Percentiles rank a stretch among this genome's conserved stretches.
These are phyloP conservation scores for Nysson spinosus DNA, from an alignment of 2,888 invertebrate genomes.

Conservation along the genomic window DNA sequence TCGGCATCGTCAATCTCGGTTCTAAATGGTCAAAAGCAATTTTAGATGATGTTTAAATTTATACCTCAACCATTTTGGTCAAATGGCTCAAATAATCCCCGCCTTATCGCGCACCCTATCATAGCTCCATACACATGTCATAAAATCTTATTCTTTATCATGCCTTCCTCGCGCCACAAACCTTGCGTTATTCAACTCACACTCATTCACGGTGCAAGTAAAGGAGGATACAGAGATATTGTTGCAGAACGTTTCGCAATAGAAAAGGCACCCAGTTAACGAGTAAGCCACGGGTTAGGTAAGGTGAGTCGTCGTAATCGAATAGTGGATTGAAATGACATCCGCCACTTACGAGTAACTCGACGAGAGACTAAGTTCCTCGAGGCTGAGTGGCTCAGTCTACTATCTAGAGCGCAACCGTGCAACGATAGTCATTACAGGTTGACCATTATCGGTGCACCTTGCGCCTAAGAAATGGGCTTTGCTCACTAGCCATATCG, in stretches of 20 bases:
- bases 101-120: no score
- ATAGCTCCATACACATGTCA: no score
- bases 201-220: no score
- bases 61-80: no score
- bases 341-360: constrained; percentile 65
- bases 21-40: no score
- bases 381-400: constrained; percentile 39
- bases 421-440: constrained; percentile 47
- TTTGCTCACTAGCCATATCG: constrained; percentile 42
- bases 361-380: constrained; percentile 56
- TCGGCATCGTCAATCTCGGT: no score
- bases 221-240: background rate
- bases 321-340: constrained; percentile 72
- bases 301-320: constrained; percentile 63
- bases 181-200: no score
- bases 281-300: constrained; percentile 45
- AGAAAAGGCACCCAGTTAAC: constrained; percentile 56
- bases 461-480: constrained; percentile 52
- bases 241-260: constrained; percentile 10
- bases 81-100: no score
- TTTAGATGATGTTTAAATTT: no score
- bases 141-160: no score
- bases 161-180: no score
- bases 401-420: constrained; percentile 47
- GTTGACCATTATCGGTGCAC: constrained; percentile 57